phyloP scores from a whole-genome alignment of 2,113 vertebrate species.

The Cepphus grylle region DNA sequence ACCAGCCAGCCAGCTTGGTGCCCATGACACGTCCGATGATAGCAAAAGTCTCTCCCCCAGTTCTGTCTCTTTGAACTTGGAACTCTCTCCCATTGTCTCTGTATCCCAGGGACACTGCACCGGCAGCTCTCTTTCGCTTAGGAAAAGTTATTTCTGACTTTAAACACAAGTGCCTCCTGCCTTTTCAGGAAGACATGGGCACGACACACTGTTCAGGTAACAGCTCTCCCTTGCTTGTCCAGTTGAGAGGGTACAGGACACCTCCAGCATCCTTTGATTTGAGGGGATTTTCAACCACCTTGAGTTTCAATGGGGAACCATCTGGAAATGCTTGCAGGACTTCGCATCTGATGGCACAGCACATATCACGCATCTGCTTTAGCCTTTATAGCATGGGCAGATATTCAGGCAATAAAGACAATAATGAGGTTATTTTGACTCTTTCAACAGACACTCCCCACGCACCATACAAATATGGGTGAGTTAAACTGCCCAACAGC shows the following conservation, averaged over 20 bases:
- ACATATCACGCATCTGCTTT: neutral
- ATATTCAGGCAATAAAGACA: neutral
- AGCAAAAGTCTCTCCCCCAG: neutral
- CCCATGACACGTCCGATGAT: rapidly evolving
- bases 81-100: rapidly evolving
- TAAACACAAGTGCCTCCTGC: neutral
- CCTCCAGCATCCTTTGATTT: neutral
- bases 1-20: neutral
- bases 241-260: neutral
- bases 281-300: neutral
- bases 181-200: neutral
- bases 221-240: neutral
- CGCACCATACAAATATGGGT: neutral
- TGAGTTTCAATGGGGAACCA: neutral
- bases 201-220: neutral
- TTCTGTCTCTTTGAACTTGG: neutral
- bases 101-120: neutral
- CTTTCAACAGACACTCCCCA: neutral
- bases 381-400: neutral
- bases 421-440: neutral
- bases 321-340: neutral
- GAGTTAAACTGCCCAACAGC: neutral
- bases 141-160: neutral
- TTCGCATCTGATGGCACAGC: neutral
- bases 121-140: neutral